Evolutionary conservation across 1,140 invertebrate species (phyloP).

Genomic region (Ceratoteleas bidentatus): DNA sequence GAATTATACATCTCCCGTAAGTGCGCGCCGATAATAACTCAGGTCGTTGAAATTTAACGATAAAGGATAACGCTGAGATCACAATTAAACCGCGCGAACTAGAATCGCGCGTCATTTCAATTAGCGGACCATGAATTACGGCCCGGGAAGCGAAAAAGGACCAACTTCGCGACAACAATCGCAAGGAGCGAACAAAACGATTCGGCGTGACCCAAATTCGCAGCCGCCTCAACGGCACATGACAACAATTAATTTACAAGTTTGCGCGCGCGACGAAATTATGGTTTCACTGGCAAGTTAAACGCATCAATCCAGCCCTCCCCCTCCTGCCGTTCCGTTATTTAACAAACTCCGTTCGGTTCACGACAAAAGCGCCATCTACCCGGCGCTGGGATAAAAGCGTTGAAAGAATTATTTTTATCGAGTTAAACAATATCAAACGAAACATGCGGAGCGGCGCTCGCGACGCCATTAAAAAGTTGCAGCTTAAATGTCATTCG

Average conservation of each 20-base stretch:
- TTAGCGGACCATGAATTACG: too few species aligned
- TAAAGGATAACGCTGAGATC: neutral
- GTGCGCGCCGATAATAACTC: conserved; percentile 1
- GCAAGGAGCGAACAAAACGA: conserved; percentile 20
- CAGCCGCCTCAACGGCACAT: conserved; percentile 18
- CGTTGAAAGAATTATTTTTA: conserved; percentile 19
- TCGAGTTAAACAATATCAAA: conserved; percentile 18
- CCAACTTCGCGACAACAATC: conserved; percentile 8
- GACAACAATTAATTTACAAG: conserved; percentile 51
- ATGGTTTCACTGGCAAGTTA: conserved; percentile 54
- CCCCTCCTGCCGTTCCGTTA: too few species aligned
- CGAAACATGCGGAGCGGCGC: neutral
- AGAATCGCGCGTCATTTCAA: too few species aligned
- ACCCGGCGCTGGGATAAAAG: conserved; percentile 5
- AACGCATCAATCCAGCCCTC: conserved; percentile 35
- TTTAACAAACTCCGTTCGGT: conserved; percentile 21
- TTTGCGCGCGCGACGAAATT: conserved; percentile 40
- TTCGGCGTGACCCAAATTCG: conserved; percentile 39
- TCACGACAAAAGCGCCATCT: conserved; percentile 32
- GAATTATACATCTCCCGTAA: neutral
- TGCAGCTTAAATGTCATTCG: conserved; percentile 1
- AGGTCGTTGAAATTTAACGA: neutral
- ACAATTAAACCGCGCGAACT: too few species aligned
- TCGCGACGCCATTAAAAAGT: conserved; percentile 20
- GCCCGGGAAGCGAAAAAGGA: too few species aligned